Conservation (phyloP, 2,113 vertebrate genomes). For the Apodemus speciosus region DNA sequence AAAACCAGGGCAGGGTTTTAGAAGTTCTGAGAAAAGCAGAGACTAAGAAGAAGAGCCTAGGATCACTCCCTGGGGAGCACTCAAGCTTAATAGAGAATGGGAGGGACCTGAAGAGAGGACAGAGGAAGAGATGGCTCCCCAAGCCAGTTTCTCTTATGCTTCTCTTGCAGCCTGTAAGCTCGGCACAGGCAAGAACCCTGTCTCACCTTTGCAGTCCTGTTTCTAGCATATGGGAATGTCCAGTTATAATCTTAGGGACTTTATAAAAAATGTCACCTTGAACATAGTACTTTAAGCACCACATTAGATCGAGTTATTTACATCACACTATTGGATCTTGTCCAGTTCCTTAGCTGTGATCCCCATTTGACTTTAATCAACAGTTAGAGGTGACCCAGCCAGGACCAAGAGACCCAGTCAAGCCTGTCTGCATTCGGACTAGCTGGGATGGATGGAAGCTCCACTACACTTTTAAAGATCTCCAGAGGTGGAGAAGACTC, state of each 20-base stretch:
- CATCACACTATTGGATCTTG: neutral
- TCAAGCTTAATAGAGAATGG: neutral
- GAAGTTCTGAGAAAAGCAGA: neutral
- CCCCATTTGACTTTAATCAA: conserved; percentile 54
- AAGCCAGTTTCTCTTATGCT: neutral
- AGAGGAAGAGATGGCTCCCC: neutral
- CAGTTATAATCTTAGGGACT: neutral
- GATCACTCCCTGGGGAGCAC: neutral
- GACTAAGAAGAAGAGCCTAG: neutral
- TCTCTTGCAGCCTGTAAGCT: neutral
- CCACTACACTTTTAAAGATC: conserved; percentile 62
- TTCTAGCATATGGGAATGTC: neutral
- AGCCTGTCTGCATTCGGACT: neutral
- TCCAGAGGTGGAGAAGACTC: conserved; percentile 66
- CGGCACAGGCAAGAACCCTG: neutral
- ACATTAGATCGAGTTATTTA: conserved; percentile 57
- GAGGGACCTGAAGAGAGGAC: neutral
- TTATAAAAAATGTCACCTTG: neutral
- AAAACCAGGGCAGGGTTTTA: neutral
- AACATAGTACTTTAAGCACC: conserved; percentile 44
- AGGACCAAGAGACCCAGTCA: neutral
- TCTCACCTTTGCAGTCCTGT: neutral
- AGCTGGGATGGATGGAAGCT: neutral
- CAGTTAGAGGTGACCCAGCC: conserved; percentile 27
- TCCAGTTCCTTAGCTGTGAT: conserved; percentile 30